Evolutionary conservation across 2,113 vertebrate species (phyloP).

Genomic region (Puntigrus tetrazona): DNA sequence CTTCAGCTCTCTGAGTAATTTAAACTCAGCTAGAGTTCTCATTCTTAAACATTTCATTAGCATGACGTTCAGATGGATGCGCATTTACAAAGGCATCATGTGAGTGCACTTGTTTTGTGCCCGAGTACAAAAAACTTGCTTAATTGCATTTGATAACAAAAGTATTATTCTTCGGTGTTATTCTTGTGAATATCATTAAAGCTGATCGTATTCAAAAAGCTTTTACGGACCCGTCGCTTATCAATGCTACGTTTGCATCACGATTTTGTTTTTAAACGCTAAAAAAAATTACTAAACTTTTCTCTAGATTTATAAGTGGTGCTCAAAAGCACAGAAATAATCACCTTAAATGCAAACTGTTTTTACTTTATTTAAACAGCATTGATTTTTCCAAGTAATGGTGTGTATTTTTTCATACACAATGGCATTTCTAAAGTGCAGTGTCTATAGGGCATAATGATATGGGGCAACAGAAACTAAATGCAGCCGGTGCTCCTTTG

Average conservation of each 20-base stretch:
- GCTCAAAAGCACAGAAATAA: constrained; percentile 2
- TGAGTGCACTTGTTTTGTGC: not conserved
- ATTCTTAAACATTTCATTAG: constrained; percentile 29
- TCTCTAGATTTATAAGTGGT: not conserved
- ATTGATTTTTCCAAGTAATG: constrained; percentile 25
- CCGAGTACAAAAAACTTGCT: not conserved
- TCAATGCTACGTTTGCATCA: not conserved
- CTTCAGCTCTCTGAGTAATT: constrained; percentile 13
- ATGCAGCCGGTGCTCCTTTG: constrained; percentile 46
- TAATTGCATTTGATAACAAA: not conserved
- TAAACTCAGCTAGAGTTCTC: constrained; percentile 10
- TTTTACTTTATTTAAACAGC: constrained; percentile 28
- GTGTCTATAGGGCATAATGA: constrained; percentile 31
- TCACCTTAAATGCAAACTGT: not conserved
- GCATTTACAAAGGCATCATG: not conserved
- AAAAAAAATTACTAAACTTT: not conserved
- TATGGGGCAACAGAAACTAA: constrained; percentile 1
- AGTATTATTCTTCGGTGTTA: not conserved
- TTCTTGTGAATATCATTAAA: not conserved
- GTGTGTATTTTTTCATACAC: not conserved
- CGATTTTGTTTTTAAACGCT: constrained; percentile 2
- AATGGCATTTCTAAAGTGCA: constrained; percentile 11
- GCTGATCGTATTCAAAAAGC: not conserved
- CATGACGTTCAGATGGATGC: constrained; percentile 6
- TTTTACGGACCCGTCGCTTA: not conserved